These are phyloP conservation scores for Strigops habroptila DNA, from an alignment of 2,113 vertebrate species.

Conservation along the genomic window DNA sequence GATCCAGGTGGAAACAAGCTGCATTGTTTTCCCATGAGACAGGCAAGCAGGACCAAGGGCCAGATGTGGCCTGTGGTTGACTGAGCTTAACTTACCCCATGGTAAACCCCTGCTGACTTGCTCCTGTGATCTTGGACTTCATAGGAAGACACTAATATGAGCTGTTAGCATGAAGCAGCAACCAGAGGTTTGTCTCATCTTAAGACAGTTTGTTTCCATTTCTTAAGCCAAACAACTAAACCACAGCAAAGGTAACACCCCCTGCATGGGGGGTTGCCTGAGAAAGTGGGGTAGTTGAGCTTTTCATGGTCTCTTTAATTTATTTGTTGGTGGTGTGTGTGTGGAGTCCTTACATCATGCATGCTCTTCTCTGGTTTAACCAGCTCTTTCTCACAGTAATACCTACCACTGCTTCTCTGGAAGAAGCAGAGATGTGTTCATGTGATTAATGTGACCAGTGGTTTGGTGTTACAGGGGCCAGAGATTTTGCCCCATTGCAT, in stretches of 20 bases:
- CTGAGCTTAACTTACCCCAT: neutral
- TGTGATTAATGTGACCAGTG: accelerated
- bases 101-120: neutral
- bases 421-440: neutral
- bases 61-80: neutral
- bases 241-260: neutral
- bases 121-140: neutral
- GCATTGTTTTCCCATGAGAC: accelerated
- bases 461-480: neutral
- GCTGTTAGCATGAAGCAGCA: neutral
- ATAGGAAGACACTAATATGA: too few species aligned
- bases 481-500: neutral
- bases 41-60: too few species aligned
- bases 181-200: neutral
- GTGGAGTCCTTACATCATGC: neutral
- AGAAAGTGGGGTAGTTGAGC: neutral
- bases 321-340: neutral
- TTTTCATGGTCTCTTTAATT: neutral
- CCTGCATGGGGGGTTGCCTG: neutral
- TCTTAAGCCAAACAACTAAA: neutral
- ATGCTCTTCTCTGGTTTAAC: neutral
- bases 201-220: neutral
- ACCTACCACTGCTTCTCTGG: neutral
- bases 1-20: neutral
- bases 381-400: neutral